Percentiles rank a stretch among this genome's conserved stretches.
Evolutionary conservation across 2,113 vertebrate genomes (phyloP).

Genomic region (Cyanoramphus novaezelandiae): DNA sequence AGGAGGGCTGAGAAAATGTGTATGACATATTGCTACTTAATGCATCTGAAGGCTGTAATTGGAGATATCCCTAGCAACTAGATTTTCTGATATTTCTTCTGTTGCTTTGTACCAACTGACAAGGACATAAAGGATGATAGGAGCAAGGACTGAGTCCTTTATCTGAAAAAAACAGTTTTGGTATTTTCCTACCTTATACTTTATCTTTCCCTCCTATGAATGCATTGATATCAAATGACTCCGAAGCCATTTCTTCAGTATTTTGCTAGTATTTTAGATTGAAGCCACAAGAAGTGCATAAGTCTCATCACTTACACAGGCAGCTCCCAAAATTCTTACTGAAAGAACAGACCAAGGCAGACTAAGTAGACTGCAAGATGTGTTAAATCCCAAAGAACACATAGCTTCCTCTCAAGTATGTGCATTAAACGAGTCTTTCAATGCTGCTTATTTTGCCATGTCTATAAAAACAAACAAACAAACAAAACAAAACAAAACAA

Average conservation of each 20-base stretch:
- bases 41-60: not conserved
- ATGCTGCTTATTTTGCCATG: not conserved
- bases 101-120: not conserved
- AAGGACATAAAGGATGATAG: not conserved
- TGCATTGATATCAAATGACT: not conserved
- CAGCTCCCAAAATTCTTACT: not conserved
- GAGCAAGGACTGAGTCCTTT: not conserved
- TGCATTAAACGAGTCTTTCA: not conserved
- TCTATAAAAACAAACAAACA: too few relatives aligned
- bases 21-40: not conserved
- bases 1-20: not conserved
- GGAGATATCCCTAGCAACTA: not conserved
- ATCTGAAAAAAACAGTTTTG: not conserved
- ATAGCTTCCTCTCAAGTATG: not conserved
- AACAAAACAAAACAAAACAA: not conserved
- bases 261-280: not conserved
- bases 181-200: not conserved
- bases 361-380: not conserved
- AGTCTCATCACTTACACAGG: not conserved
- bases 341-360: not conserved
- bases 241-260: not conserved
- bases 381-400: not conserved
- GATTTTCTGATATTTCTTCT: not conserved
- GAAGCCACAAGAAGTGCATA: not conserved
- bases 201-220: not conserved